phyloP scores from a whole-genome alignment of 2,113 vertebrate species.

The Blennius ocellaris region DNA sequence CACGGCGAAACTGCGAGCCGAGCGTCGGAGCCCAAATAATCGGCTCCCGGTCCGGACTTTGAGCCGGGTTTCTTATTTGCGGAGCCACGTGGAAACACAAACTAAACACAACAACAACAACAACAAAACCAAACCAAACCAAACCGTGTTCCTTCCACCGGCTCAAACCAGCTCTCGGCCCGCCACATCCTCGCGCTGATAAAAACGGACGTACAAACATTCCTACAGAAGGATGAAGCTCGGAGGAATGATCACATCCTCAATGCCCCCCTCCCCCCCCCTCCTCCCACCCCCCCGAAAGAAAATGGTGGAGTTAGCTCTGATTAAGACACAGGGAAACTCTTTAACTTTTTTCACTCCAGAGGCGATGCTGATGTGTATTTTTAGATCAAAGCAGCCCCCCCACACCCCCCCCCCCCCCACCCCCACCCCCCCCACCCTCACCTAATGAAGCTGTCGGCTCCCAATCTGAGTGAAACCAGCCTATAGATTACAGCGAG shows the following conservation, averaged over 20 bases:
- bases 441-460: conserved; percentile 80
- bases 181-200: background rate
- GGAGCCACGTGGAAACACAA: conserved; percentile 32
- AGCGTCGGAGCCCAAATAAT: conserved; percentile 33
- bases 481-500: conserved; percentile 68
- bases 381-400: conserved; percentile 81
- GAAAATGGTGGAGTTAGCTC: conserved; percentile 19
- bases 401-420: conserved; percentile 2
- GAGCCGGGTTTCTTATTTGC: conserved; percentile 38
- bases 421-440: conserved; percentile 19
- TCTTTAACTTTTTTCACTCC: conserved; percentile 71
- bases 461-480: conserved; percentile 69
- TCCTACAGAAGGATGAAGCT: conserved; percentile 37
- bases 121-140: too few relatives aligned
- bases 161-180: background rate
- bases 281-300: background rate
- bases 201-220: conserved; percentile 28
- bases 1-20: conserved; percentile 46
- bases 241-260: conserved; percentile 35
- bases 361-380: conserved; percentile 64
- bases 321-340: conserved; percentile 71
- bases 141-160: conserved; percentile 1
- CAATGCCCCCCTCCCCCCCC: conserved; percentile 29
- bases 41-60: conserved; percentile 36
- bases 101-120: conserved; percentile 3